phyloP scores from a whole-genome alignment of 2,113 vertebrate species.

The Syngnathus typhle region DNA sequence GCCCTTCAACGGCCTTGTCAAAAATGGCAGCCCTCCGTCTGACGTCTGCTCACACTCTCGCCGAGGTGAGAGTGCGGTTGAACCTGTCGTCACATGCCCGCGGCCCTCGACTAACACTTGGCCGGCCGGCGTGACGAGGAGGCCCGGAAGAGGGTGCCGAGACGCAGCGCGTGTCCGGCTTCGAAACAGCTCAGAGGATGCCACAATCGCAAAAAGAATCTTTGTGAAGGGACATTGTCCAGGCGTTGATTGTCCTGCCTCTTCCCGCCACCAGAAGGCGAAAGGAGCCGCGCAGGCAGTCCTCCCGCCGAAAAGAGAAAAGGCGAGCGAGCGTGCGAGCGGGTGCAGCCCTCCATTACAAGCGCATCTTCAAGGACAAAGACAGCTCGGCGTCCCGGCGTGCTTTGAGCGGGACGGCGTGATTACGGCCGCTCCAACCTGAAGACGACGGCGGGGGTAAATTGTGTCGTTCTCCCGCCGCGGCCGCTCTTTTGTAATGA shows the following conservation, averaged over 20 bases:
- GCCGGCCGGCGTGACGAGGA: constrained; percentile 24
- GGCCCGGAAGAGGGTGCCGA: constrained; percentile 22
- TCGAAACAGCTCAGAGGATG: too few relatives aligned
- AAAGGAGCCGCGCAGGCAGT: constrained; percentile 48
- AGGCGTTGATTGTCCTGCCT: constrained; percentile 52
- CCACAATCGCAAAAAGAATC: too few relatives aligned
- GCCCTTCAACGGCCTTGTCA: constrained; percentile 1
- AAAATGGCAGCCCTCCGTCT: constrained; percentile 12
- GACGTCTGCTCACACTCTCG: constrained; percentile 27
- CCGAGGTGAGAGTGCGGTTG: constrained; percentile 18
- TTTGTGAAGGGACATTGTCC: neutral
- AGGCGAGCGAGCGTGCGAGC: constrained; percentile 53
- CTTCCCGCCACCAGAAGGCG: constrained; percentile 67
- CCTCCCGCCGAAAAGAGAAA: constrained; percentile 37
- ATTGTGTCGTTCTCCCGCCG: constrained; percentile 43
- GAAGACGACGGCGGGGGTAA: constrained; percentile 38
- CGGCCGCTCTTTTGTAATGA: constrained; percentile 55
- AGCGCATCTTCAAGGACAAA: constrained; percentile 63
- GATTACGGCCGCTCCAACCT: constrained; percentile 11
- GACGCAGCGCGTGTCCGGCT: neutral
- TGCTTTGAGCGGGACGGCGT: neutral
- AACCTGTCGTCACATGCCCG: constrained; percentile 33
- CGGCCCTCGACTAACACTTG: constrained; percentile 22
- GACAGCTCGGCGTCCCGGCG: constrained; percentile 22
- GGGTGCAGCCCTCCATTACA: constrained; percentile 60